Base-by-base conservation (phyloP, 2,888 invertebrate species). In the Tipula confusa region DNA sequence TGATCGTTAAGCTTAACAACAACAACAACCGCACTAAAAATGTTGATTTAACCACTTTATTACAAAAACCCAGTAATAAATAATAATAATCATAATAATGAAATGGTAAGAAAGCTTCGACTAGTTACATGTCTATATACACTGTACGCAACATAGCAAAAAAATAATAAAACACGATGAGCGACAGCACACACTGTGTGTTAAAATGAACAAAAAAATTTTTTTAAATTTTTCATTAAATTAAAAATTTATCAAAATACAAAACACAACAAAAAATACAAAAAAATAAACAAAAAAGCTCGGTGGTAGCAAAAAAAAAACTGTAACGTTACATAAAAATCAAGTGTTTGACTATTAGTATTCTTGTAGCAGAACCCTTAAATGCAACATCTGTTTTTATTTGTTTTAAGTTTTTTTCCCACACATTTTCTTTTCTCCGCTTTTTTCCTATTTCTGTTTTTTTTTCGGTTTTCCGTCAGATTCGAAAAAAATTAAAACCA, bases 181-280 rank as follows among this genome's bases (percentile, higher is more conserved):
- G 24, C 64, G 64, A 64, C 18, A 64, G 9, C 64, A 64, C 64
- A 24, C 9, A 64, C 24, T 7, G 24, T 9, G 7, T 4, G 9
- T 9, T 15, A 15, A 43, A 43, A 43, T 43, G 43, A 43, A 43
- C 64, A 9, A 24, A 24, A 64, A 64, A 64, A 64, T 64, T 18
- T n/a, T n/a, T n/a, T n/a, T 64, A 64, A 64, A 64, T 64, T 64
- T 43, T 64, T 64, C 64, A 64, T 64, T 64, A 64, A 64, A 64
- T 64, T 64, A 64, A 64, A 64, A 64, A 64, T 64, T 64, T 64
- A 64, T 64, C 64, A 64, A 24, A 64, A 64, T 24, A 64, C n/a
- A 64, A 64, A 64, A 48, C 18, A 64, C 1, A 24, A 24, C 48
- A 18, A 48, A 18, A 24, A 18, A 64, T 33, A 33, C 33, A 1